Base-by-base conservation (phyloP, 2,113 vertebrate species). In the Mugil cephalus region DNA sequence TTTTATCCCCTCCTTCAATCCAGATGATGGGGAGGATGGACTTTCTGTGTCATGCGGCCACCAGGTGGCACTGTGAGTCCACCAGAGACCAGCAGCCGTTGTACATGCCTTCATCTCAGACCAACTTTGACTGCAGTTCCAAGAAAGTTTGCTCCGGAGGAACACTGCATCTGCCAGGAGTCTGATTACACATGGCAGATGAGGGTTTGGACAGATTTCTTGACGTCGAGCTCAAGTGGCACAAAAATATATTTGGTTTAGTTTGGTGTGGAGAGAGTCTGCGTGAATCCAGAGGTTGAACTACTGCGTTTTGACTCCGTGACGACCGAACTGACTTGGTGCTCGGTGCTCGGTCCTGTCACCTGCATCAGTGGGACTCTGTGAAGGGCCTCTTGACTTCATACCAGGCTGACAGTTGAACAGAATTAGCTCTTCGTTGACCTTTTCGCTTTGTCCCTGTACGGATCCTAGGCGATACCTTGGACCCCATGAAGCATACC, bases 1-100 rank as follows among this genome's bases (percentile, higher is more conserved):
- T 18, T 14, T 73, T 10, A 34, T 2, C 30, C 56, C 62, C 59
- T 45, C 46, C 21, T 54, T 39, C 14, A 47, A 7, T 17, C 9
- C 51, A 15, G 46, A 11, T 9, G 34, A 17, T 14, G 24, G 42
- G 15, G 48, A 50, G 40, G 8, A 50, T 0, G 0, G 17, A 35
- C 51, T 34, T 24, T 73, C 21, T 69, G 59, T 34, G 24, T 39
- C 17, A 18, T 53, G 7, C 40, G 43, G 19, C 87, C 91, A 88
- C 79, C 53, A 74, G 84, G 52, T 81, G 90, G 85, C 75, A 45
- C 81, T 88, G 77, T 72, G 77, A 71, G 58, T 81, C 84, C 86
- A 84, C 50, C 72, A 19, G 69, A 74, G 61, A 46, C 59, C 59
- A n/a, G 61, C 7, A 11, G 61, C 35, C 11, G 1, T 30, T 17